Evolutionary conservation across 2,888 invertebrate species (phyloP).

Genomic region (Acanthopleura granulata): DNA sequence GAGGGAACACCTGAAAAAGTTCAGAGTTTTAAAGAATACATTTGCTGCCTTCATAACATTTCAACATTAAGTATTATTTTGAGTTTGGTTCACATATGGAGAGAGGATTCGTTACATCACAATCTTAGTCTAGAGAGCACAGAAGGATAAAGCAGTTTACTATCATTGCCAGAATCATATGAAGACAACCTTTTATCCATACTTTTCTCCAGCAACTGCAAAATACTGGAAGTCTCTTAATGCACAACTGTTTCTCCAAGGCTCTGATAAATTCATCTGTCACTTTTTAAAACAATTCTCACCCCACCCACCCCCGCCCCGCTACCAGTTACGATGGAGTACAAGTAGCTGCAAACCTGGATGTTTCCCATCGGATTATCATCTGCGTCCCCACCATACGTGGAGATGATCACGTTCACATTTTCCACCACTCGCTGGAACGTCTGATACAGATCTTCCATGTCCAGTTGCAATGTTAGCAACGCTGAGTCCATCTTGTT

Average conservation of each 20-base stretch:
- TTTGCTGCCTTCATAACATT: background rate
- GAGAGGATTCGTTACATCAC: too few species aligned
- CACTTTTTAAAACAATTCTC: background rate
- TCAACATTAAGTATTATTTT: too few species aligned
- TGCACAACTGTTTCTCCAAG: too few species aligned
- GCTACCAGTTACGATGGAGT: too few species aligned
- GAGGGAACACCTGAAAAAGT: constrained; percentile 83
- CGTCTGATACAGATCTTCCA: constrained; percentile 97
- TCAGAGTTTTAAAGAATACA: background rate
- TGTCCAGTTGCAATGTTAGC: constrained; percentile 94
- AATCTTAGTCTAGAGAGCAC: too few species aligned
- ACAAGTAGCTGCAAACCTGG: constrained; percentile 81
- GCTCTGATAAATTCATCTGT: background rate
- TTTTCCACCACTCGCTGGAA: constrained; percentile 99
- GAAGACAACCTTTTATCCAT: too few species aligned
- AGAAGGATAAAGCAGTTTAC: too few species aligned
- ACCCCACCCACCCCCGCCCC: too few species aligned
- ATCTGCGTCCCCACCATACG: constrained; percentile 87
- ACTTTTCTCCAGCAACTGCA: too few species aligned
- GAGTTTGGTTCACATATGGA: too few species aligned
- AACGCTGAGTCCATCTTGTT: constrained; percentile 99
- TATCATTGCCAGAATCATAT: too few species aligned
- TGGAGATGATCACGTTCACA: constrained; percentile 99
- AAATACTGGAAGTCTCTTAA: too few species aligned
- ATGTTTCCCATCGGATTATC: constrained; percentile 99